Percentiles rank a stretch among this genome's conserved stretches.
These are phyloP conservation scores for Emydura subglobosa DNA, from an alignment of 2,113 vertebrate genomes.

Conservation along the genomic window DNA sequence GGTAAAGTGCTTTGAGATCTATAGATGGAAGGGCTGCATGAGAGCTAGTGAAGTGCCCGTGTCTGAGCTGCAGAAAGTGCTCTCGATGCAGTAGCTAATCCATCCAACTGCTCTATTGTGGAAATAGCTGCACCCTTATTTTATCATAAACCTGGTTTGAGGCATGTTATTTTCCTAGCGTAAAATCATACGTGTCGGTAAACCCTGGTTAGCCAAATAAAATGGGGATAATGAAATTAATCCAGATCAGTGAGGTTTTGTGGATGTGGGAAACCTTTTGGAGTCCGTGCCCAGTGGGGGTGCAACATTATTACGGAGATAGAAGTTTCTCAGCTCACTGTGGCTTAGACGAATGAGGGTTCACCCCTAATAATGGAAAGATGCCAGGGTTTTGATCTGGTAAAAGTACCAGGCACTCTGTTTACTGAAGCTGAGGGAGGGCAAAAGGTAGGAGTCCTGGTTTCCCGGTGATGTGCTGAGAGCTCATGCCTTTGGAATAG, in stretches of 20 bases:
- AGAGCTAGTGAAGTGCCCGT: slow-evolving; percentile 22
- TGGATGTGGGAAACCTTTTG: neutral
- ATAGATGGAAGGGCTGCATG: neutral
- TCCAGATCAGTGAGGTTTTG: neutral
- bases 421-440: neutral
- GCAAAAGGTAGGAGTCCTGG: fast-evolving
- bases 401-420: neutral
- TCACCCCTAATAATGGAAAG: neutral
- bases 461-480: neutral
- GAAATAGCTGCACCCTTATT: neutral
- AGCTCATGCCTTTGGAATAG: neutral
- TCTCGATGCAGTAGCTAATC: neutral
- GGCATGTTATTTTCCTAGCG: neutral
- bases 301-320: neutral
- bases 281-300: neutral
- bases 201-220: slow-evolving; percentile 1
- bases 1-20: neutral
- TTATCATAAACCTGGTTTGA: neutral
- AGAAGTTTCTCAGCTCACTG: neutral
- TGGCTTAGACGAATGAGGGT: neutral
- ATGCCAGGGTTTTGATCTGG: neutral
- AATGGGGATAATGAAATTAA: neutral
- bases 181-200: neutral
- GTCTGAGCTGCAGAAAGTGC: neutral
- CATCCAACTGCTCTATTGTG: neutral